These are phyloP conservation scores for Drosophila mulleri DNA, from an alignment of 2,888 invertebrate species.

Conservation along the genomic window DNA sequence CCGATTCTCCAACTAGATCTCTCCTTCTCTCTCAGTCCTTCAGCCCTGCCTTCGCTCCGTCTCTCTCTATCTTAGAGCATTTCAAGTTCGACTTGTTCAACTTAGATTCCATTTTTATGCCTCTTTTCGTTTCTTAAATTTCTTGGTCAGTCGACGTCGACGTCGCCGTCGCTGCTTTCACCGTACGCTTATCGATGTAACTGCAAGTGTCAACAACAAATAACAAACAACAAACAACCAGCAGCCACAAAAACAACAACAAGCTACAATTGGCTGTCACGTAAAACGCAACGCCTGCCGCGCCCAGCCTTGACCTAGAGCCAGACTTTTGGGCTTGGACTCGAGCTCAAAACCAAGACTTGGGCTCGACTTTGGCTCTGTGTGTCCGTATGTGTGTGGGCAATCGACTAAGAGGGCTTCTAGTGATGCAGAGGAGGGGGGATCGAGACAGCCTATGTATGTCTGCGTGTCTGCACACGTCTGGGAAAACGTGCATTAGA, in stretches of 20 bases:
- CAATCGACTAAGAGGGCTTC: background rate
- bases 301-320: constrained; percentile 82
- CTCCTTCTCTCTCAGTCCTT: background rate
- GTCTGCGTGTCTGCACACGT: constrained; percentile 49
- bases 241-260: constrained; percentile 13
- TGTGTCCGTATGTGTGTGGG: background rate
- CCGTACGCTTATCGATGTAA: constrained; percentile 60
- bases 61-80: background rate
- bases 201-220: constrained; percentile 59
- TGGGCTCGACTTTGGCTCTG: constrained; percentile 7
- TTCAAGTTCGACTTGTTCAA: background rate
- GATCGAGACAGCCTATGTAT: constrained; percentile 5
- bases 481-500: constrained; percentile 47
- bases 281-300: constrained; percentile 73
- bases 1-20: background rate
- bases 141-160: constrained; percentile 27
- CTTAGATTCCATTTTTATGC: background rate
- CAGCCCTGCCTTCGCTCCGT: background rate
- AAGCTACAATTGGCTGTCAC: constrained; percentile 52
- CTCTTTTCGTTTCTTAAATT: constrained; percentile 8
- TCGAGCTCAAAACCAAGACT: constrained; percentile 7
- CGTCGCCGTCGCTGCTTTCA: constrained; percentile 45
- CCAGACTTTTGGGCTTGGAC: constrained; percentile 50
- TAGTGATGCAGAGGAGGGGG: background rate
- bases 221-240: constrained; percentile 32